A percentile compares a stretch with the other conserved stretches of the same genome.
phyloP scores from a whole-genome alignment of 1,140 invertebrate genomes.

The Trichonephila inaurata region DNA sequence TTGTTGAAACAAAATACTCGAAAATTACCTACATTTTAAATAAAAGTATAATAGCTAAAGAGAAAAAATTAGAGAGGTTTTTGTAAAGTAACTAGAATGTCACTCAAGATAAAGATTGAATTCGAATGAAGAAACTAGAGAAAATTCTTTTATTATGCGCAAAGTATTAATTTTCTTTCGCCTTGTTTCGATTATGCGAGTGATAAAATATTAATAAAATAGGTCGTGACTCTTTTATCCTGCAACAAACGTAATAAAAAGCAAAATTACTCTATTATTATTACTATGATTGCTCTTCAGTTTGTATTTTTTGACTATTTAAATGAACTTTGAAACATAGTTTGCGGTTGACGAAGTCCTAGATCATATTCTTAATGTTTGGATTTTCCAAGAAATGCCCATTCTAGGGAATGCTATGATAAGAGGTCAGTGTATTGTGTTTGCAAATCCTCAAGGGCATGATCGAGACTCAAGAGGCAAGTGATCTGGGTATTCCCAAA shows the following conservation, averaged over 20 bases:
- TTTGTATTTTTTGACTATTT: background rate
- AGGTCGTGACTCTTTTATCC: background rate
- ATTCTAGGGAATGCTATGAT: background rate
- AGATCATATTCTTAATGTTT: background rate
- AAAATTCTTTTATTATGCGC: no score
- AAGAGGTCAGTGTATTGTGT: background rate
- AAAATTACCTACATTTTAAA: no score
- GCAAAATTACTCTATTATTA: background rate
- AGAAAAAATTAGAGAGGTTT: no score
- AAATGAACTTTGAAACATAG: background rate
- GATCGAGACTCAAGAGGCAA: background rate
- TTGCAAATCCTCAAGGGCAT: background rate
- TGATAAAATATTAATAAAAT: background rate
- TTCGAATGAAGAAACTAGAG: no score
- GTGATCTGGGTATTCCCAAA: conserved; percentile 1
- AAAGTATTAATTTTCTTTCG: no score
- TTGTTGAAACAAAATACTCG: no score
- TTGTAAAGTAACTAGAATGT: no score
- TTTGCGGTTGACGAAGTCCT: conserved; percentile 1
- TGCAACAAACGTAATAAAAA: background rate
- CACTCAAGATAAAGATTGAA: no score
- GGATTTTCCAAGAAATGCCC: background rate
- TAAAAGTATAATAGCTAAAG: no score
- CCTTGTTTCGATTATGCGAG: background rate
- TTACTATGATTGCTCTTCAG: background rate